Evolutionary conservation across 2,797 vertebrate genomes (phyloP), one percentile per base, ranked within the genome.

Genomic region (Ctenosaura bakeri): DNA sequence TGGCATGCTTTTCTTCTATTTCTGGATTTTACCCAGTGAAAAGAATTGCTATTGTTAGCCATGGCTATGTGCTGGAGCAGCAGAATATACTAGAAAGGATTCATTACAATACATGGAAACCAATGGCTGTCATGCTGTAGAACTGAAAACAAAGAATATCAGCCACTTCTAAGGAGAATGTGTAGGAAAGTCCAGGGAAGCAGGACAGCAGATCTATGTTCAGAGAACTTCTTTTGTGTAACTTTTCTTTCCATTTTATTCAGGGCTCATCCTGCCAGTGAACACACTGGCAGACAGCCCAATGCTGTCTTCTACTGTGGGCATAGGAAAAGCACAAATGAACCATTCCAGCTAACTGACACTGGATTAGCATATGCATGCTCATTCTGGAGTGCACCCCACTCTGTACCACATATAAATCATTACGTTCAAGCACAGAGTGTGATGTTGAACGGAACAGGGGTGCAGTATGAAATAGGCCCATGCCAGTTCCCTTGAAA

Each of bases 141-240:
- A 92, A 91, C 88, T 91, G 87, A 59, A 83, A 93, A 94, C 88
- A 87, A 93, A 94, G 38, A 83, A 90, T 93, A 91, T n/a, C 91
- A 94, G 92, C 42, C 92, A 91, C 91, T 86, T 89, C 35, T 85
- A 94, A 38, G 32, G 24, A 89, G 76, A 0, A 0, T 59, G 12
- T 84, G 4, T 20, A 78, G 42, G 29, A 16, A 26, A 76, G 73
- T 73, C 20, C 90, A 29, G 88, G 14, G 20, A 86, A 93, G 52
- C 59, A 78, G 54, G 81, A 84, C 79, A 90, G 87, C 79, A 38
- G 91, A 91, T 87, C 85, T 90, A 73, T 88, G 79, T 56, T 92
- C 81, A 89, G 85, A 88, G 38, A 93, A 79, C 52, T 91, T 77
- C 93, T 95, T 91, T 87, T 91, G 52, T n/a, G 18, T 71, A 56